Evolutionary conservation across 1,140 invertebrate species (phyloP), one percentile per base, ranked within the genome.

Genomic region (Papilio glaucus): DNA sequence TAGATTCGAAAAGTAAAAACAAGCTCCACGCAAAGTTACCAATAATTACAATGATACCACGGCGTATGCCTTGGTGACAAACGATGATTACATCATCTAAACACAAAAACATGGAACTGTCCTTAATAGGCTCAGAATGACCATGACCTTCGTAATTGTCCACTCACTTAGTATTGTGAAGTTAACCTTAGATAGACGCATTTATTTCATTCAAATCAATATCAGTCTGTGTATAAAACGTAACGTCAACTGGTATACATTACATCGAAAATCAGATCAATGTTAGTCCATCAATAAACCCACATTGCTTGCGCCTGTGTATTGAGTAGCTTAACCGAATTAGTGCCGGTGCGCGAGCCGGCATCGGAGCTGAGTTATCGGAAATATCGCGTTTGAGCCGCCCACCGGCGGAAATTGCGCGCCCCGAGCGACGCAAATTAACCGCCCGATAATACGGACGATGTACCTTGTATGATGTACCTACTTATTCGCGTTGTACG

Each of bases 331-430:
- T 33, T 41, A 65, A 65, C 62, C 37, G 29, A 62, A 62, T 62
- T 62, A 62, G 61, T 62, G 26, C 26, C 61, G 61, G 61, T 33
- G n/a, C 61, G 61, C 61, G 29, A 15, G 61, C 61, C 29, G 62
- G 62, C 37, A 38, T 65, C 33, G 62, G 62, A 65, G 62, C 62
- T 41, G 61, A 65, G 62, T 24, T 65, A 65, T 65, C 62, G 62
- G 62, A 65, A 65, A 65, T 65, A 65, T 65, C 37, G 62, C 37
- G 62, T 65, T 65, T 65, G 62, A 65, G n/a, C 62, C 62, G 37
- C 62, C 37, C 62, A 65, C 62, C 62, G 62, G 62, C 62, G 62
- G 62, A 65, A 65, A 65, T 65, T 65, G 62, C 29, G 62, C 29
- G 62, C n/a, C 37, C 62, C 29, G 15, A 65, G 62, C 62, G 39